A percentile compares a stretch with the other conserved stretches of the same genome.
phyloP scores from a whole-genome alignment of 2,888 invertebrate genomes.

The Eilema sororculum region DNA sequence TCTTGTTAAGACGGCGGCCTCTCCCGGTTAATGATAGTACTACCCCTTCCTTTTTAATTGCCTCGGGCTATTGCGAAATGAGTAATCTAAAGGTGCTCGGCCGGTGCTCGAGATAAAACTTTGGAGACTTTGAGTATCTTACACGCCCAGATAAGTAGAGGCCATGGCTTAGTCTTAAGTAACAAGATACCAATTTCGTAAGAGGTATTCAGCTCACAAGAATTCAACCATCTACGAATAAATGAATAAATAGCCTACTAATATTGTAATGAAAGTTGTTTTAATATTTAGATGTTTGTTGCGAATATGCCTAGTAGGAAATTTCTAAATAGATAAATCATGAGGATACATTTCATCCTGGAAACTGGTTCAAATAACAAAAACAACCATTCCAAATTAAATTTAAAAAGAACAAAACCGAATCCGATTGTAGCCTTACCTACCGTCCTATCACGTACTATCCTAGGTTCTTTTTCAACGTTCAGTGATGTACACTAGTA shows the following conservation, averaged over 20 bases:
- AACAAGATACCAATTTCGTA: background rate
- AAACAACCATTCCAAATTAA: no score
- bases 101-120: slow-evolving; percentile 77
- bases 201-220: background rate
- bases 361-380: no score
- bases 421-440: no score
- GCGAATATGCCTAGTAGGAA: no score
- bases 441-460: no score
- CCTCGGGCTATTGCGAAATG: slow-evolving; percentile 85
- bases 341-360: no score
- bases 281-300: no score
- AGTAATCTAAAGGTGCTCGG: slow-evolving; percentile 83
- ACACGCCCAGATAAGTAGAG: slow-evolving; percentile 40
- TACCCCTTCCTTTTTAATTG: slow-evolving; percentile 87
- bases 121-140: slow-evolving; percentile 67
- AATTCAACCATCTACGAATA: background rate
- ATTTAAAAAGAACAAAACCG: no score
- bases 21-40: slow-evolving; percentile 84
- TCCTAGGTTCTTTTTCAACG: no score
- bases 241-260: background rate
- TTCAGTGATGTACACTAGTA: no score
- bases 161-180: slow-evolving; percentile 16
- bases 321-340: no score
- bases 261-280: background rate
- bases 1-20: slow-evolving; percentile 85